Evolutionary conservation across 2,797 vertebrate species (phyloP), one percentile per base, ranked within the genome.

Genomic region (Acanthopagrus latus): DNA sequence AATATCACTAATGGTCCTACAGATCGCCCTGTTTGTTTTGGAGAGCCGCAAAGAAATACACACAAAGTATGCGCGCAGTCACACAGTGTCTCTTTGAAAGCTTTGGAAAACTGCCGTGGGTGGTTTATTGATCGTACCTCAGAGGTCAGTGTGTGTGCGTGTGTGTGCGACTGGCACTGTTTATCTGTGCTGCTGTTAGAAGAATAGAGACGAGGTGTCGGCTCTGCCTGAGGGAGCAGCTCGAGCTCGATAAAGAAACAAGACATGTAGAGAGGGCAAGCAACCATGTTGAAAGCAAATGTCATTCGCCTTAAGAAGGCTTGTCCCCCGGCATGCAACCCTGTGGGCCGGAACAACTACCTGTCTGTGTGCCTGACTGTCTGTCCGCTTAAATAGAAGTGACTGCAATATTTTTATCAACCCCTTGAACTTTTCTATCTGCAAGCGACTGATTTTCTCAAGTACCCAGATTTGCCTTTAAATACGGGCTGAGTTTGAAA

Each of bases 91-190:
- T 76, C 54, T 78, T 25, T 86, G 27, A 33, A 56, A 48, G 80
- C 72, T 83, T 79, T 81, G 84, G 80, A 85, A 87, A 90, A 90
- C 62, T 78, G 85, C 78, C 81, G 81, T 38, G 64, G 81, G 83
- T 71, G 81, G 72, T 83, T 85, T 88, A 91, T 90, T 82, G 88
- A 92, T 89, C 77, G 71, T 77, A 82, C 64, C 76, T 75, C 71
- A 51, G 69, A 69, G 76, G 80, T 87, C 77, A 80, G 6, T n/a
- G 54, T 70, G 67, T 78, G 64, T 75, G 27, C 27, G 52, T 46
- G 9, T 33, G 33, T 27, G 41, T 58, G 43, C 1, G 51, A 60
- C 68, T 85, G 78, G 68, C 77, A 64, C 74, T 76, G 78, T 89
- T 84, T 89, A 85, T 88, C 83, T 70, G 75, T 54, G 74, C 70